These are phyloP conservation scores for Macropus fuliginosus DNA, from an alignment of 2,797 vertebrate genomes.

Conservation along the genomic window DNA sequence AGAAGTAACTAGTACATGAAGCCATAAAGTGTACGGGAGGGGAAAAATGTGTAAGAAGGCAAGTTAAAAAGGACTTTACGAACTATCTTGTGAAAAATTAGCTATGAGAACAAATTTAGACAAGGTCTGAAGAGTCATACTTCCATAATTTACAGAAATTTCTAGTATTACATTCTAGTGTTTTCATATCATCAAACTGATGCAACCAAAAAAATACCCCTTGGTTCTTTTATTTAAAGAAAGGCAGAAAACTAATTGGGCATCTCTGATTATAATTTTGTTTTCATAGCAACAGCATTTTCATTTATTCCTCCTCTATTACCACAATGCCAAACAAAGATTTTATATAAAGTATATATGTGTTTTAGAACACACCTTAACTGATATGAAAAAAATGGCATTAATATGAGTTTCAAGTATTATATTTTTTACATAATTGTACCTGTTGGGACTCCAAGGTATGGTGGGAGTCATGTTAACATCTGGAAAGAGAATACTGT, in stretches of 20 bases:
- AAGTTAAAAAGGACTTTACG: neutral
- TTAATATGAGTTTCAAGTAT: conserved; percentile 55
- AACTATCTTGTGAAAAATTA: conserved; percentile 50
- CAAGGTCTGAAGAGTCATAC: conserved; percentile 2
- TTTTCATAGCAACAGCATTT: conserved; percentile 54
- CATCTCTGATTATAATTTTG: conserved; percentile 39
- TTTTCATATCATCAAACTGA: conserved; percentile 49
- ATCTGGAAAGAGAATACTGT: conserved; percentile 96
- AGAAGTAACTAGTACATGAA: neutral
- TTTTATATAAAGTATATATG: neutral
- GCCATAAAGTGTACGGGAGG: neutral
- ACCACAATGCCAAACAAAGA: conserved; percentile 49
- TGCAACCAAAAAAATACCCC: conserved; percentile 19
- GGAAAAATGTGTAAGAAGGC: neutral
- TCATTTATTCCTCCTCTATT: conserved; percentile 38
- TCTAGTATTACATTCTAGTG: conserved; percentile 25
- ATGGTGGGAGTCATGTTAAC: conserved; percentile 93
- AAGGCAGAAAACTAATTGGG: conserved; percentile 49
- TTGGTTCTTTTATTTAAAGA: conserved; percentile 41
- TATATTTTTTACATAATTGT: conserved; percentile 63
- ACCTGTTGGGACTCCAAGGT: conserved; percentile 99
- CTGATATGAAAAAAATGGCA: conserved; percentile 53
- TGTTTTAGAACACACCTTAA: conserved; percentile 48
- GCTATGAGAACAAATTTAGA: conserved; percentile 46
- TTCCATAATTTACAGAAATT: conserved; percentile 42